phyloP scores from a whole-genome alignment of 2,797 vertebrate genomes.

The Takifugu rubripes region DNA sequence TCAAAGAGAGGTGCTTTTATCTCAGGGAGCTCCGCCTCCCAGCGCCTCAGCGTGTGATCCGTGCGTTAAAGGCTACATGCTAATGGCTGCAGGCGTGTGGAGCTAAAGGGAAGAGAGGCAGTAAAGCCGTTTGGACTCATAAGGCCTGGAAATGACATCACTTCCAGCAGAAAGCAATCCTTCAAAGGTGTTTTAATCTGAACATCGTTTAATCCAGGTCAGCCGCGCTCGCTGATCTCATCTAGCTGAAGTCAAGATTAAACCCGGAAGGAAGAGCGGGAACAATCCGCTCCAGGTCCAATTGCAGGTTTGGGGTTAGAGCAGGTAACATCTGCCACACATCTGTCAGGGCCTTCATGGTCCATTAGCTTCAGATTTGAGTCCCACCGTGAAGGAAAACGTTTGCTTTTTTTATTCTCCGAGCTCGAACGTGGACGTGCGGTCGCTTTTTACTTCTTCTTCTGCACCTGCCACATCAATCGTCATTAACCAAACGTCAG shows the following conservation, averaged over 20 bases:
- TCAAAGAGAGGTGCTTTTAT: too few relatives aligned
- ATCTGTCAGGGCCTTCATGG: constrained; percentile 37
- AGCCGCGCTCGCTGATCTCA: constrained; percentile 11
- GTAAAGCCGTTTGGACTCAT: background rate
- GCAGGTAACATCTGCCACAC: constrained; percentile 17
- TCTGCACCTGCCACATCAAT: too few relatives aligned
- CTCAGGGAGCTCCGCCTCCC: too few relatives aligned
- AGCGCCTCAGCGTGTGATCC: too few relatives aligned
- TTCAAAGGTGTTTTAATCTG: constrained; percentile 15
- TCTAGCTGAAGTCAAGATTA: constrained; percentile 27
- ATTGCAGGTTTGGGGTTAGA: constrained; percentile 2
- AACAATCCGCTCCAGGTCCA: constrained; percentile 1
- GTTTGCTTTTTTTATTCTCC: too few relatives aligned
- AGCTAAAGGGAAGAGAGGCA: too few relatives aligned
- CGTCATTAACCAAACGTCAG: too few relatives aligned
- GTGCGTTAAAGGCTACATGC: too few relatives aligned
- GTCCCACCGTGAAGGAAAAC: too few relatives aligned
- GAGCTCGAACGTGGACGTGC: too few relatives aligned
- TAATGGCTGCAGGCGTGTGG: too few relatives aligned
- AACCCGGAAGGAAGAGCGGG: constrained; percentile 16
- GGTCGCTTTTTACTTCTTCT: too few relatives aligned
- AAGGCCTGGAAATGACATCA: constrained; percentile 3
- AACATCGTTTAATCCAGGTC: constrained; percentile 15
- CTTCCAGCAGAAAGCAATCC: constrained; percentile 21
- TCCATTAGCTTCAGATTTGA: constrained; percentile 11